These are phyloP conservation scores for Hypomecis punctinalis DNA, from an alignment of 2,888 invertebrate species.

Conservation along the genomic window DNA sequence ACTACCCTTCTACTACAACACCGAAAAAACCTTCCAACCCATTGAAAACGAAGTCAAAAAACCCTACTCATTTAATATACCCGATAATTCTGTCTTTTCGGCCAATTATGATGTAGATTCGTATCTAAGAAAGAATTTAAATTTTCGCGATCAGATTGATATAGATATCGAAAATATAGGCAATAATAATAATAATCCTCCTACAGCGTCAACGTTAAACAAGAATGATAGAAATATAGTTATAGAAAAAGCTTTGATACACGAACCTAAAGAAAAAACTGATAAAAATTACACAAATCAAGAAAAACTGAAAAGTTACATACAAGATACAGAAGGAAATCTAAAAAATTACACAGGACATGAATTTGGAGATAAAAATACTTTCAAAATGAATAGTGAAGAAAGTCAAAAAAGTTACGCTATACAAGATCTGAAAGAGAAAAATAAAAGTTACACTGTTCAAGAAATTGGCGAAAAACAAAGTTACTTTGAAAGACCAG, in stretches of 20 bases:
- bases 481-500: background rate
- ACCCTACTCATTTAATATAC: slow-evolving; percentile 77
- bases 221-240: slow-evolving; percentile 38
- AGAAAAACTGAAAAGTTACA: background rate
- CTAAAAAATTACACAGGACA: no score
- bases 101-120: slow-evolving; percentile 74
- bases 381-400: no score
- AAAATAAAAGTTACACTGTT: background rate
- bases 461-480: background rate
- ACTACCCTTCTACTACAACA: slow-evolving; percentile 70
- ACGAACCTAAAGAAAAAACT: slow-evolving; percentile 42
- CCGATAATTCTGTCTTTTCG: slow-evolving; percentile 73
- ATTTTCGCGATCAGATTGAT: slow-evolving; percentile 57
- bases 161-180: slow-evolving; percentile 33
- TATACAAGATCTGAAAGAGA: no score
- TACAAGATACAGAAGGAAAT: no score
- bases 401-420: background rate
- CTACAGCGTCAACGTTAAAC: background rate
- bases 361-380: background rate
- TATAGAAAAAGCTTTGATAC: slow-evolving; percentile 57
- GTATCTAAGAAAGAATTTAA: slow-evolving; percentile 72
- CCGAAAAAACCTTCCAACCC: slow-evolving; percentile 50
- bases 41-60: slow-evolving; percentile 52
- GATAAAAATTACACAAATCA: background rate
- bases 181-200: slow-evolving; percentile 32